phyloP scores from a whole-genome alignment of 2,888 invertebrate species.

The Latheticus oryzae region DNA sequence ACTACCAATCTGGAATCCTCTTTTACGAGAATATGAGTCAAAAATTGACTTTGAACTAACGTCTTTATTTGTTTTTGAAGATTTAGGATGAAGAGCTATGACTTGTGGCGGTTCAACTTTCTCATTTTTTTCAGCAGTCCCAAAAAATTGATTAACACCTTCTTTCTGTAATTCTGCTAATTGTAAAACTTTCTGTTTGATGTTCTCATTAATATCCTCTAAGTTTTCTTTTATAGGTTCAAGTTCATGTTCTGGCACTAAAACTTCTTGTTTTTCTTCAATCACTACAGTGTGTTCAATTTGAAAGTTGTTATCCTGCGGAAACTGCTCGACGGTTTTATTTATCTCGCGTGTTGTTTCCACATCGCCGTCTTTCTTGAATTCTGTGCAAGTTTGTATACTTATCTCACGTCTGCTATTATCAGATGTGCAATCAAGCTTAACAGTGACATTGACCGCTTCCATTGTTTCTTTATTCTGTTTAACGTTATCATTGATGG shows the following conservation, averaged over 20 bases:
- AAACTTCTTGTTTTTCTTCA: not conserved
- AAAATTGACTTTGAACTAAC: slow-evolving; percentile 46
- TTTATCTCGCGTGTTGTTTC: no score
- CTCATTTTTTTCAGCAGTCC: slow-evolving; percentile 41
- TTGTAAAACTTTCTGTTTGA: slow-evolving; percentile 2
- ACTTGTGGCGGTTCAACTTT: slow-evolving; percentile 52
- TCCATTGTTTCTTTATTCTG: no score
- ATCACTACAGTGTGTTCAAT: no score
- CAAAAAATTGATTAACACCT: not conserved
- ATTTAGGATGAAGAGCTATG: slow-evolving; percentile 56
- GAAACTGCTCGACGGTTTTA: no score
- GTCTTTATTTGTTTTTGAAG: slow-evolving; percentile 43
- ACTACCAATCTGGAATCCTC: slow-evolving; percentile 55
- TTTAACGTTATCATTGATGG: slow-evolving; percentile 1
- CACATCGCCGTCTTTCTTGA: no score
- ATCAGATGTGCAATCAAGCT: no score
- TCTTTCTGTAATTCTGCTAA: slow-evolving; percentile 23
- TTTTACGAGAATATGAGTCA: slow-evolving; percentile 53
- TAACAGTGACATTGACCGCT: slow-evolving; percentile 2
- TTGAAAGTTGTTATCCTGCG: no score
- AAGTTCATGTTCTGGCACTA: no score
- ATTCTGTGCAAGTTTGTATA: no score
- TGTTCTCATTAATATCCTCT: not conserved
- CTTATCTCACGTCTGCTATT: no score
- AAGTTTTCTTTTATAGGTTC: not conserved